Evolutionary conservation across 2,797 vertebrate genomes (phyloP), one percentile per base, ranked within the genome.

Genomic region (Gallinago stenura): DNA sequence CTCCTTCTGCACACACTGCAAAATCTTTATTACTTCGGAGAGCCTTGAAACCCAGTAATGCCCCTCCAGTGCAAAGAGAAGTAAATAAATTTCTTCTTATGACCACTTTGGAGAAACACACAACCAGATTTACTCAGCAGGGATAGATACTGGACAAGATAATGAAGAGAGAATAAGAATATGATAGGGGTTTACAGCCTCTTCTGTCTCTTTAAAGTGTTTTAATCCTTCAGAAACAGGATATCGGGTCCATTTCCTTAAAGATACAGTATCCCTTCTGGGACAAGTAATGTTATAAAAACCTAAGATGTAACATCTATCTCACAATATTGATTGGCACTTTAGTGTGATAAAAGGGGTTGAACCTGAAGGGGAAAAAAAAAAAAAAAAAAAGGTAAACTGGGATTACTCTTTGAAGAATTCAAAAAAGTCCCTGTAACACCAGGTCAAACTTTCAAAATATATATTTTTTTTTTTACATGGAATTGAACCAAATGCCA

Each of bases 71-170:
- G 98, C 98, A 98, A 98, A 98, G 97, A 98, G 98, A 98, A 98
- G 98, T 98, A 98, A 98, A 98, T 98, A 98, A 98, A 98, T 98
- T 98, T 98, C 98, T 98, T 98, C 98, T 98, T 98, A 98, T 98
- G 98, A 98, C 98, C 98, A 98, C 98, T 98, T 98, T 98, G 98
- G 98, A 98, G 98, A 98, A 98, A 98, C 98, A 98, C 98, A 98
- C 98, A 98, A 98, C 98, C 98, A 98, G 98, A 98, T 98, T 98
- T 98, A 98, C 98, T 98, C 98, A 98, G 98, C 98, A 98, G 98
- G 98, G 98, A 98, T 98, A 98, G 98, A 98, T 98, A 98, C 98
- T 98, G 98, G 98, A 98, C 98, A 98, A 98, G 98, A 98, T 98
- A 98, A 98, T 98, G 98, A 98, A 98, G 98, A 98, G 98, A 98